Base-by-base conservation (phyloP, 2,113 vertebrate species). In the Grallaria varia region DNA sequence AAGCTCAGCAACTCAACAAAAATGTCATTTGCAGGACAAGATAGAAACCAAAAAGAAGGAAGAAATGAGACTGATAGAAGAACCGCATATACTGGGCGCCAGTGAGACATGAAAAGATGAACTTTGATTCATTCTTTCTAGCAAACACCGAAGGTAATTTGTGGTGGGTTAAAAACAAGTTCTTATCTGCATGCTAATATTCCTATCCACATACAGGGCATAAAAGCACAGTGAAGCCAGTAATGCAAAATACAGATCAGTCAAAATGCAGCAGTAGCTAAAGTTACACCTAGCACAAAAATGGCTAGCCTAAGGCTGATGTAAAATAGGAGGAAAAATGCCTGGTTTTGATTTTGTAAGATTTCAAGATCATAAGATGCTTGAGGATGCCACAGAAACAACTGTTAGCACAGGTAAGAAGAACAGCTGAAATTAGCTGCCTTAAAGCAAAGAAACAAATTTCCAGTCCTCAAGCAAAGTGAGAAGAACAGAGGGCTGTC, bases 81-180 rank as follows among this genome's bases (percentile, higher is more conserved):
- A 76, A 66, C 18, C 1, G 0, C 31, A 49, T 50, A 24, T 1
- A 8, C 0, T 7, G 78, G n/a, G 27, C 56, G 39, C 27, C 31
- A 62, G 21, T 0, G 0, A 88, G 25, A 62, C 9, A 19, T 7
- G 17, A 58, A 75, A 91, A 50, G 28, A 81, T 62, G 19, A 93
- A 9, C 13, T 82, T 84, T 63, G 60, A 22, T 68, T 87, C 3
- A 19, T 53, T 90, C 90, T 96, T 55, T 68, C 12, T 62, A 40
- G 44, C 27, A 93, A 72, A 81, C 39, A 56, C 30, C 44, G 62
- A 79, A 76, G 18, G 9, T 20, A 82, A 52, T 56, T 87, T 50
- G n/a, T 52, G 19, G 56, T 39, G 74, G 10, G 15, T 71, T 73
- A 62, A 66, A 66, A 21, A 31, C n/a, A 14, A 72, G 18, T 87